These are phyloP conservation scores for Garrulus glandarius DNA, from an alignment of 2,797 vertebrate genomes.

Conservation along the genomic window DNA sequence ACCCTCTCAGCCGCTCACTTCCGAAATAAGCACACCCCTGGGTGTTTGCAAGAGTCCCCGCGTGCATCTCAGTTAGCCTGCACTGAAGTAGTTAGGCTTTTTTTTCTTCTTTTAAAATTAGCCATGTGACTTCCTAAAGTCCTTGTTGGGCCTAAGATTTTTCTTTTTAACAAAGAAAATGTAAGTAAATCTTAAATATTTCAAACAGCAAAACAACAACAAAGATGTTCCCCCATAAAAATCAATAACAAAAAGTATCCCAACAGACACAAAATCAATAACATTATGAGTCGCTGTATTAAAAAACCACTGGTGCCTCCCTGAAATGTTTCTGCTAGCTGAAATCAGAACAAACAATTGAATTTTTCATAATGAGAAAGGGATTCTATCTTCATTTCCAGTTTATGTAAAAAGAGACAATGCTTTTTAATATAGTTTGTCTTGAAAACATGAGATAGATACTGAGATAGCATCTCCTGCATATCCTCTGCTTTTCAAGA, in stretches of 20 bases:
- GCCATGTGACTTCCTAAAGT: neutral
- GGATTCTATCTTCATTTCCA: neutral
- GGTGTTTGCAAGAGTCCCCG: neutral
- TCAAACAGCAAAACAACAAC: neutral
- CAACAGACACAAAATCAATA: neutral
- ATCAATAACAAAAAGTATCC: neutral
- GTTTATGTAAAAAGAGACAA: neutral
- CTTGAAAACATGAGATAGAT: neutral
- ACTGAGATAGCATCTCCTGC: neutral
- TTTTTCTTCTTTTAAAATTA: neutral
- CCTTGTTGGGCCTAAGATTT: neutral
- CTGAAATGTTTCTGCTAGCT: neutral
- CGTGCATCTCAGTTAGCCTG: rapidly evolving
- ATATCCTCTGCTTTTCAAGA: neutral
- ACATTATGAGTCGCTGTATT: neutral
- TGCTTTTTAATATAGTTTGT: neutral
- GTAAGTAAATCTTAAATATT: neutral
- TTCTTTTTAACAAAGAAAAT: neutral
- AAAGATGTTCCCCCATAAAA: neutral
- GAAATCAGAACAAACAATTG: neutral
- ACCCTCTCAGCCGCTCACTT: neutral
- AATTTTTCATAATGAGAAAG: neutral
- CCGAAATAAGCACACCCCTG: neutral
- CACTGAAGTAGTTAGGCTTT: neutral
- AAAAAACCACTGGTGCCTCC: neutral